These are phyloP conservation scores for Melanotaenia parkinsoni DNA, from an alignment of 2,797 vertebrate species.

Conservation along the genomic window DNA sequence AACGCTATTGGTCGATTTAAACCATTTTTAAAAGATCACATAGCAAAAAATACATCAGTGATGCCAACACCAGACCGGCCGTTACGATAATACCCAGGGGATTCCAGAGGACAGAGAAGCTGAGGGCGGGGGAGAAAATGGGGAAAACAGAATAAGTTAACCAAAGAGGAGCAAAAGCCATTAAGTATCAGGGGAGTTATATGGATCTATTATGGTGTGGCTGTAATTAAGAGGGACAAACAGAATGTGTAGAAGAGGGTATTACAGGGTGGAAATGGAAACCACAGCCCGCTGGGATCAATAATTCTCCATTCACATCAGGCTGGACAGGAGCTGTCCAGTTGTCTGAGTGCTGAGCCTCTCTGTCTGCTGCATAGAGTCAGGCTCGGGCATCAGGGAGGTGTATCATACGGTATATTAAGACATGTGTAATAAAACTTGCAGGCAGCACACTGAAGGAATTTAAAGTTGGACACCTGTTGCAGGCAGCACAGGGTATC, in stretches of 20 bases:
- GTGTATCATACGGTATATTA: neutral
- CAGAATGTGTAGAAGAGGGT: slow-evolving; percentile 66
- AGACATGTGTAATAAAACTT: neutral
- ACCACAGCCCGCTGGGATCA: slow-evolving; percentile 77
- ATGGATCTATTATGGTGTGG: slow-evolving; percentile 74
- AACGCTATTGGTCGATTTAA: slow-evolving; percentile 72
- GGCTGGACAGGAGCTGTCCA: slow-evolving; percentile 75
- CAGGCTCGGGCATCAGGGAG: slow-evolving; percentile 18
- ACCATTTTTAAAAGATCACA: slow-evolving; percentile 68
- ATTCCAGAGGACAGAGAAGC: slow-evolving; percentile 50
- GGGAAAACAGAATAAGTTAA: slow-evolving; percentile 32
- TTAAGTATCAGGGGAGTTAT: slow-evolving; percentile 67
- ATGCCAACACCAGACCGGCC: slow-evolving; percentile 67
- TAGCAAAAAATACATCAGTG: slow-evolving; percentile 54
- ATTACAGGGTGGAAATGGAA: slow-evolving; percentile 74
- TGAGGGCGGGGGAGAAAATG: slow-evolving; percentile 32
- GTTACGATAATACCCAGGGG: slow-evolving; percentile 77
- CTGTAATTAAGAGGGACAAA: slow-evolving; percentile 84
- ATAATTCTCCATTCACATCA: slow-evolving; percentile 81
- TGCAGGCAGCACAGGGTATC: slow-evolving; percentile 38
- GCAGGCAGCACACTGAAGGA: slow-evolving; percentile 14
- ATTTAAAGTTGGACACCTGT: slow-evolving; percentile 56
- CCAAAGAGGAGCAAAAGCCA: slow-evolving; percentile 55
- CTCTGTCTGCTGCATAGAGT: slow-evolving; percentile 23
- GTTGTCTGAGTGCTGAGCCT: slow-evolving; percentile 65